A percentile compares a stretch with the other conserved stretches of the same genome.
Evolutionary conservation across 2,888 invertebrate species (phyloP).

Genomic region (Idaea straminata): DNA sequence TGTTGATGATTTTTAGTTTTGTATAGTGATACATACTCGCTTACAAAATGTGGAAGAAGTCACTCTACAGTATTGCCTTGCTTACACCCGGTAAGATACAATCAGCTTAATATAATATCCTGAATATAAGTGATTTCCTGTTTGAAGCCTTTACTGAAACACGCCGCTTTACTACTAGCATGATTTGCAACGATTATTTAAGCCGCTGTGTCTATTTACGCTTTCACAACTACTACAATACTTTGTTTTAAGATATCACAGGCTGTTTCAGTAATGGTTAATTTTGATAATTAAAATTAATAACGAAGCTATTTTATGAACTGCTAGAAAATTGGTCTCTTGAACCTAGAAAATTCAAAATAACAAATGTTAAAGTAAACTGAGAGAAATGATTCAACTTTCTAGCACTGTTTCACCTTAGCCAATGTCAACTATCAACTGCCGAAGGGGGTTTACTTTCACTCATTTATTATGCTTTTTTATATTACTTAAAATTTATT

Average conservation of each 20-base stretch:
- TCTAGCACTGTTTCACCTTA: conserved; percentile 61
- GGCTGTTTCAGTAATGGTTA: conserved; percentile 71
- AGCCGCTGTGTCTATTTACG: conserved; percentile 32
- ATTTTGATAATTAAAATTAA: conserved; percentile 52
- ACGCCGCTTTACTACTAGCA: conserved; percentile 52
- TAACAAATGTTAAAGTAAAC: neutral
- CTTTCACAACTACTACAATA: conserved; percentile 39
- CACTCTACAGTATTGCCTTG: conserved; percentile 80
- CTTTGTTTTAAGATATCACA: conserved; percentile 27
- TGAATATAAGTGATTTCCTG: conserved; percentile 76
- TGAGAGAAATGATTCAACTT: conserved; percentile 41
- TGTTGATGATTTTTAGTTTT: conserved; percentile 76
- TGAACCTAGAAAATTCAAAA: conserved; percentile 11
- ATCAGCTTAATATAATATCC: conserved; percentile 79
- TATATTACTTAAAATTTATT: conserved; percentile 46
- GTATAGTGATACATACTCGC: conserved; percentile 79
- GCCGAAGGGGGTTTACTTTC: conserved; percentile 67
- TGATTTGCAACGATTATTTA: conserved; percentile 39
- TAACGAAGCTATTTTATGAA: conserved; percentile 68
- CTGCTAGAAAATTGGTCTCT: conserved; percentile 57
- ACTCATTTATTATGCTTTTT: conserved; percentile 56
- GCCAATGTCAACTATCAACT: conserved; percentile 75
- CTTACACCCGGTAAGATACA: conserved; percentile 80
- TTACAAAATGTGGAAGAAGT: conserved; percentile 79
- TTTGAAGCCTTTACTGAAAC: conserved; percentile 69